Evolutionary conservation across 2,797 vertebrate species (phyloP), one percentile per base, ranked within the genome.

Genomic region (Lutjanus argentimaculatus): DNA sequence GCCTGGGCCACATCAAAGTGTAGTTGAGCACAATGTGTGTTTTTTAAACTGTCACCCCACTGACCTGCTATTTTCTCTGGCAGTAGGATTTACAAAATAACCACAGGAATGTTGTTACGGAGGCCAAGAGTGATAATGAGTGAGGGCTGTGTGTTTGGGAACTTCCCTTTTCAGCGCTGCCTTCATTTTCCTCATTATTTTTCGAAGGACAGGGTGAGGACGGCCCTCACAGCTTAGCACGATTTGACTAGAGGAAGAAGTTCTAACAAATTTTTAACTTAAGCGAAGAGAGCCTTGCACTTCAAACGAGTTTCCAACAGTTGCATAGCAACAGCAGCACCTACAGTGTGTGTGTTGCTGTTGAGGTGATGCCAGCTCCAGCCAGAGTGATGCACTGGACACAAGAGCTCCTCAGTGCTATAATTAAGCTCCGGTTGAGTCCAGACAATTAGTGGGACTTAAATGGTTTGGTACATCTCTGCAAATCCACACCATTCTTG

Each of bases 241-340:
- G n/a, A 36, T 77, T n/a, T 19, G 7, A 85, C 70, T 42, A 51
- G 51, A 65, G 72, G 59, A 67, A 73, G 61, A 84, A 84, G 74
- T 79, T 81, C 42, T 79, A 79, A 72, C 62, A 16, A 17, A 73
- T 76, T 75, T 21, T 66, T 8, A 71, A 88, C 73, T 80, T 56
- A 0, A 45, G 48, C 65, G 11, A 15, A 14, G n/a, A 78, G 58
- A 77, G 79, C n/a, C 12, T 16, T 22, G 71, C 52, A 48, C 80
- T 86, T 76, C 58, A 74, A 53, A 69, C 7, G 0, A 16, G 45
- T 48, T 75, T 51, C n/a, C 36, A 49, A 43, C 75, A 3, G 89
- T 91, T 65, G 88, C 88, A 52, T 90, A 80, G 91, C 89, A 92
- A 91, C 89, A 84, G 75, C 83, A 79, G 75, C 73, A 42, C 46